Base-by-base conservation (phyloP, 2,888 invertebrate genomes). In the Alloscopus bannaensis region DNA sequence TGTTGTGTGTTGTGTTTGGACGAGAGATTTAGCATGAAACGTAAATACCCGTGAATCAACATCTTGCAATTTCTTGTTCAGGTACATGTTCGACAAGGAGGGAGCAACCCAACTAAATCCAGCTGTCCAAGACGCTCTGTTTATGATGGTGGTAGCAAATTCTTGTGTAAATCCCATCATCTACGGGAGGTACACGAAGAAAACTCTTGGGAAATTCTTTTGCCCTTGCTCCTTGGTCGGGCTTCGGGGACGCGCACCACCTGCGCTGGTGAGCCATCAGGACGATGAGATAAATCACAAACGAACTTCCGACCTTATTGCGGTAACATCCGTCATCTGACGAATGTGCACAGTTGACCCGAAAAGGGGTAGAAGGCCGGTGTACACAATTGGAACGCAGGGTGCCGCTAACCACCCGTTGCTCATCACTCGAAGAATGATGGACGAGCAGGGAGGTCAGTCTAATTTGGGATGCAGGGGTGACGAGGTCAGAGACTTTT, bases 111-210 rank as follows among this genome's bases (percentile, higher is more conserved):
- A 90, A 81, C 90, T 94, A 0, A 92, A 93, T 75, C 88, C 89
- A 3, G 90, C 91, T 84, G 88, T 94, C 2, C 93, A 94, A 87
- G 93, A 93, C 85, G 90, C 91, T 18, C 90, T 94, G 84, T 94
- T 94, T 88, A 90, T 94, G 87, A 94, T 94, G 91, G 94, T 93
- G 0, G 94, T 94, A 0, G 93, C 93, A 62, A 94, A 94, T 88
- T 93, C 94, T 40, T 94, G 94, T 88, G 92, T 94, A 90, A 93
- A 94, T 87, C 94, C 94, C 0, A 88, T 94, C 59, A 93, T 94
- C 11, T 94, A 94, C 86, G 94, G 94, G 1, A 91, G 92, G 62
- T 93, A 92, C 86, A 91, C 92, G 3, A 89, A 75, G 59, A 75
- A 80, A 52, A 76, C 80, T n/a, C 28, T 64, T 11, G 80, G 76